Percentiles rank a stretch among this genome's conserved stretches.
phyloP scores from a whole-genome alignment of 2,888 invertebrate genomes.

The Drosophila birchii region DNA sequence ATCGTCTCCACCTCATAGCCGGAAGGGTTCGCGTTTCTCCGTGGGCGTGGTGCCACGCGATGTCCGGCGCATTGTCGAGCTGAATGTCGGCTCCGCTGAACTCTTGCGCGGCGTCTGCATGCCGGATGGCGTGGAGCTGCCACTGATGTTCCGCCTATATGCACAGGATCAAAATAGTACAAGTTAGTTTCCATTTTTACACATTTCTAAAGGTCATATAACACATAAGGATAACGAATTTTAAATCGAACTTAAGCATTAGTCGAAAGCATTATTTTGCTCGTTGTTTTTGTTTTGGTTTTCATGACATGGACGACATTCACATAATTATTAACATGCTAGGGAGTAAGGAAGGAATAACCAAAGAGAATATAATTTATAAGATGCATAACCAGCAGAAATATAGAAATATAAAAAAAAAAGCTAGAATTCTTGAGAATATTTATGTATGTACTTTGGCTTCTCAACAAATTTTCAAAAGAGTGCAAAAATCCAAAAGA shows the following conservation, averaged over 20 bases:
- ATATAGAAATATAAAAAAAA: neutral
- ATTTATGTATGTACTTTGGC: neutral
- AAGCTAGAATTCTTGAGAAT: neutral
- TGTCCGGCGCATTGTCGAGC: conserved; percentile 82
- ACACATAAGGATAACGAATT: conserved; percentile 28
- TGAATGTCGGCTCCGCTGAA: conserved; percentile 83
- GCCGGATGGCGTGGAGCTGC: conserved; percentile 85
- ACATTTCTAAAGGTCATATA: neutral
- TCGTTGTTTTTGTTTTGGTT: conserved; percentile 6
- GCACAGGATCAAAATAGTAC: neutral
- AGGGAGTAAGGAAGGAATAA: neutral
- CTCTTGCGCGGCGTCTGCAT: conserved; percentile 85
- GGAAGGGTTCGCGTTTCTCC: conserved; percentile 89
- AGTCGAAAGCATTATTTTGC: conserved; percentile 27
- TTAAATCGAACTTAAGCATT: conserved; percentile 33
- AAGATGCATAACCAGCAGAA: neutral
- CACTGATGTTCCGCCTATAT: conserved; percentile 83
- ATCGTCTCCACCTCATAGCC: conserved; percentile 86
- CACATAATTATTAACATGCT: conserved; percentile 29
- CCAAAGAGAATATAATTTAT: neutral
- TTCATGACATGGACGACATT: conserved; percentile 13
- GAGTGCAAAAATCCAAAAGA: neutral
- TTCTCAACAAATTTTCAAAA: neutral
- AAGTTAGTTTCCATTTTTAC: neutral
- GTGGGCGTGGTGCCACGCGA: conserved; percentile 84